Evolutionary conservation across 2,797 vertebrate species (phyloP).

Genomic region (Thaleichthys pacificus): DNA sequence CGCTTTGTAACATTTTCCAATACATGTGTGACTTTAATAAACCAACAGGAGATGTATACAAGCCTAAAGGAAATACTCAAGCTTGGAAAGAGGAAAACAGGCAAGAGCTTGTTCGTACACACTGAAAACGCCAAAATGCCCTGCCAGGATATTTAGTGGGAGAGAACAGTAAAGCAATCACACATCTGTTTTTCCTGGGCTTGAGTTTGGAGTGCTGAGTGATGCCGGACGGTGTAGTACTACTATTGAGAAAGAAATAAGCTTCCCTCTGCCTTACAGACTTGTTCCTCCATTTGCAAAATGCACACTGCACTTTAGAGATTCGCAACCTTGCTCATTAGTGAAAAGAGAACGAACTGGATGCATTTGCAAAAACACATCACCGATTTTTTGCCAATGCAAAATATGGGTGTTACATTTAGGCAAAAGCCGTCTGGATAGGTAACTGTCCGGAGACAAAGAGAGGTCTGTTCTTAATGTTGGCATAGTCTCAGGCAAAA

Average conservation of each 20-base stretch:
- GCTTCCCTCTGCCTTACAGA: not conserved
- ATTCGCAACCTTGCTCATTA: too few species aligned
- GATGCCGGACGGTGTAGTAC: slow-evolving; percentile 4
- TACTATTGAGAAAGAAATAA: not conserved
- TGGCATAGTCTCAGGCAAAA: slow-evolving; percentile 24
- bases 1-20: slow-evolving; percentile 13
- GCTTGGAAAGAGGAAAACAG: slow-evolving; percentile 39
- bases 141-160: slow-evolving; percentile 22
- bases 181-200: slow-evolving; percentile 17
- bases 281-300: not conserved
- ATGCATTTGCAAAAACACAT: too few species aligned
- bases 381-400: not conserved
- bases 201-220: slow-evolving; percentile 24
- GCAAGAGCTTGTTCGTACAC: slow-evolving; percentile 51
- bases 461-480: slow-evolving; percentile 7
- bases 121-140: slow-evolving; percentile 18
- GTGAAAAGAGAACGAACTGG: too few species aligned
- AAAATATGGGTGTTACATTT: not conserved
- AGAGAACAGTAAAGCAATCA: slow-evolving; percentile 12
- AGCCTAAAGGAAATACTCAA: not conserved
- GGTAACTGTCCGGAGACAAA: not conserved
- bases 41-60: slow-evolving; percentile 10
- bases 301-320: not conserved
- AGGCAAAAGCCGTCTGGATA: not conserved
- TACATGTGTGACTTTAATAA: slow-evolving; percentile 12